phyloP scores from a whole-genome alignment of 1,140 invertebrate species.

The Sycophaga agraensis region DNA sequence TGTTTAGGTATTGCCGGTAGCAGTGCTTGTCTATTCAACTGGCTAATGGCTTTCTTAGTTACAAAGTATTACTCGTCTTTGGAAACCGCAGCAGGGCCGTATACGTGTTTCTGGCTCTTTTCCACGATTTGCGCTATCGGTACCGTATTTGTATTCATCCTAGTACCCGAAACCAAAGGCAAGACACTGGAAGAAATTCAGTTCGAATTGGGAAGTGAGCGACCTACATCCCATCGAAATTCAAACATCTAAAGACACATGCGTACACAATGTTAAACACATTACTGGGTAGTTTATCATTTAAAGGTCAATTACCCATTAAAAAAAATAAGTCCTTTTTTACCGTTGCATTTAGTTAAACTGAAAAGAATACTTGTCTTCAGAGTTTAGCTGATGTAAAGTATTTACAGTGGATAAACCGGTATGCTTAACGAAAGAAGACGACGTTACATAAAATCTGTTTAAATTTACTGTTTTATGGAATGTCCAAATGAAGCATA shows the following conservation, averaged over 20 bases:
- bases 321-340: too few species aligned
- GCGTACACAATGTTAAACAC: too few species aligned
- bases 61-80: conserved; percentile 76
- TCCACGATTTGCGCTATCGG: conserved; percentile 70
- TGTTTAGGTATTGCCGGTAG: conserved; percentile 69
- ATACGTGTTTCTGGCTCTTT: conserved; percentile 80
- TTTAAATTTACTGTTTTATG: too few species aligned
- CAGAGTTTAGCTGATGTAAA: too few species aligned
- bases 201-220: conserved; percentile 55
- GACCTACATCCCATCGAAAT: not conserved
- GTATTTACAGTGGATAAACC: too few species aligned
- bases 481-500: too few species aligned
- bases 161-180: conserved; percentile 89
- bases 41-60: conserved; percentile 78
- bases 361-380: too few species aligned
- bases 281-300: too few species aligned
- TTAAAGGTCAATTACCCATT: too few species aligned
- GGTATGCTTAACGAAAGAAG: too few species aligned
- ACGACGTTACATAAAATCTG: too few species aligned
- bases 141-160: conserved; percentile 72
- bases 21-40: conserved; percentile 74
- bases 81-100: conserved; percentile 59
- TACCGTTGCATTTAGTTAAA: too few species aligned
- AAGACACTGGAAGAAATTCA: conserved; percentile 84
- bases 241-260: not conserved